Evolutionary conservation across 2,113 vertebrate species (phyloP).

Genomic region (Megaceryle maxima): DNA sequence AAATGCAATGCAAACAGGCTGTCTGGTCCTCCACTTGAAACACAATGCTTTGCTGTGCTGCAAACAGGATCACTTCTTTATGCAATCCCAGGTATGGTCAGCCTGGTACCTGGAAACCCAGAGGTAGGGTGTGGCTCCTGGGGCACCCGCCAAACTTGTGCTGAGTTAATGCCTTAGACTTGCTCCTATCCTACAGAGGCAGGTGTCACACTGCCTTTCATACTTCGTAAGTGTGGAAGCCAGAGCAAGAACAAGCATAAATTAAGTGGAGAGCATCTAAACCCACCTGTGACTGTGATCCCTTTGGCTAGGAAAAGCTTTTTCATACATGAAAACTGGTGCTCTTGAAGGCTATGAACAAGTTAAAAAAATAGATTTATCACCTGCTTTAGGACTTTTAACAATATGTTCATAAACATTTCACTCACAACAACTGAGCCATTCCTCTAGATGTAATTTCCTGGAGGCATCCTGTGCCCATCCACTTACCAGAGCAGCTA

Average conservation of each 20-base stretch:
- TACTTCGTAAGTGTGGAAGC: neutral
- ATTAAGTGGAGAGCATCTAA: neutral
- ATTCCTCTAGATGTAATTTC: neutral
- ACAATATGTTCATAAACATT: neutral
- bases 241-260: neutral
- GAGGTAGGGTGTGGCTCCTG: neutral
- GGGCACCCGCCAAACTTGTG: neutral
- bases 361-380: neutral
- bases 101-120: neutral
- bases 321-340: neutral
- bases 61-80: neutral
- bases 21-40: neutral
- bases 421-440: neutral
- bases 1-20: neutral
- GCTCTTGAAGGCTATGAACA: neutral
- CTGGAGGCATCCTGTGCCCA: neutral
- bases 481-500: neutral
- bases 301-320: neutral
- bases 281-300: neutral
- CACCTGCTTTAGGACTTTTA: neutral
- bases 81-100: neutral
- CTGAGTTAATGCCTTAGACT: neutral
- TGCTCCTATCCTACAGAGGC: neutral
- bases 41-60: neutral
- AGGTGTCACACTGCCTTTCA: neutral